Conservation (phyloP, 2,888 invertebrate genomes). For the Perizoma flavofasciatum region DNA sequence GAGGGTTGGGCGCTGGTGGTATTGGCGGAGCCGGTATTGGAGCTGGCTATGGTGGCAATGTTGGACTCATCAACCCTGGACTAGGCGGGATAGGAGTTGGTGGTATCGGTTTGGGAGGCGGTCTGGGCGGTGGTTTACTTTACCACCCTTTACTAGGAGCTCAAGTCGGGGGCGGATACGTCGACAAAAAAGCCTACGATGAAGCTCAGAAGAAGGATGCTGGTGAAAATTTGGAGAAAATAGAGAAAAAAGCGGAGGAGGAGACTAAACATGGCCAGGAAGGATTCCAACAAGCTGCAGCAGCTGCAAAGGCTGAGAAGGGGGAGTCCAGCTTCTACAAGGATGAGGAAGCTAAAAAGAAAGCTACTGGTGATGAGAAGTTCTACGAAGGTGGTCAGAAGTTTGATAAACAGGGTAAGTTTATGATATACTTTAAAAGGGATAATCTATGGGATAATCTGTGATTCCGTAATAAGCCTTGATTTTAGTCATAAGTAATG, state of each 20-base stretch:
- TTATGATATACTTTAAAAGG: background rate
- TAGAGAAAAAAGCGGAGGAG: conserved; percentile 82
- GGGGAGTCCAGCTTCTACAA: conserved; percentile 80
- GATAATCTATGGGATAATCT: too few relatives aligned
- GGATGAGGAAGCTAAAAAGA: conserved; percentile 83
- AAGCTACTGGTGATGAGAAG: conserved; percentile 84
- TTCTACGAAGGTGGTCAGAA: conserved; percentile 84
- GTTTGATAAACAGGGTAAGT: conserved; percentile 82
- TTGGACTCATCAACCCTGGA: conserved; percentile 63
- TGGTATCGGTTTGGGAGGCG: conserved; percentile 51
- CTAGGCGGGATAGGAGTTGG: conserved; percentile 65
- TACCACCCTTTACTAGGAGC: conserved; percentile 69
- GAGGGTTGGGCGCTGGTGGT: conserved; percentile 46
- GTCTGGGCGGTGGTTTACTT: conserved; percentile 61
- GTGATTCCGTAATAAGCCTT: too few relatives aligned
- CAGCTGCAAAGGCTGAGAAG: conserved; percentile 81
- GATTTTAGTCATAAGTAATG: too few relatives aligned
- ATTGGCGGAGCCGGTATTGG: conserved; percentile 54
- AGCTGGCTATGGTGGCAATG: conserved; percentile 49
- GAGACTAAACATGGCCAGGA: conserved; percentile 82
- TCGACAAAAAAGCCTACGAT: conserved; percentile 83
- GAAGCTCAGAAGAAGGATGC: conserved; percentile 83
- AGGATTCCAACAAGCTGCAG: conserved; percentile 82
- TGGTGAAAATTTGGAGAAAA: conserved; percentile 80
- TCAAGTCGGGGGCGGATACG: conserved; percentile 75